Evolutionary conservation across 2,797 vertebrate species (phyloP), one percentile per base, ranked within the genome.

Genomic region (Chaetophractus vellerosus): DNA sequence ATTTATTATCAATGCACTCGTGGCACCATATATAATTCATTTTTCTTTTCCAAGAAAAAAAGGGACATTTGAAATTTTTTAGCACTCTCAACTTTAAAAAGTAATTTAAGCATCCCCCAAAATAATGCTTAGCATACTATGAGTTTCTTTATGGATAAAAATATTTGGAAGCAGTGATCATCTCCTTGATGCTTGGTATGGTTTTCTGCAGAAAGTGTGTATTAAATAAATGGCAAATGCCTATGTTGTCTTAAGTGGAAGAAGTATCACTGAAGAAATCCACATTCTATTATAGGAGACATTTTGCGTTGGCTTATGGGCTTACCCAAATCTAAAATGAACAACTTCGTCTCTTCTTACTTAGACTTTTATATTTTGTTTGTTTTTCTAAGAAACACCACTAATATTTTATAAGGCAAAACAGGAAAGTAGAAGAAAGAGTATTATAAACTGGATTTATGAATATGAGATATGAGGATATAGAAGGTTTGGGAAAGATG

Each of bases 321-420:
- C 92, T 84, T 69, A 89, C 8, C 28, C 21, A 94, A 80, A 80
- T 87, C 8, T 61, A 89, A 93, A 96, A 91, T 66, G 31, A 93
- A n/a, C 86, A 15, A 83, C 6, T 84, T 71, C 64, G n/a, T 74
- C 52, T 75, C 52, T 85, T 93, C 75, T 93, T 55, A 92, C 31
- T 83, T 84, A 81, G 14, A 74, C 5, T 82, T 83, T 41, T 86
- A 15, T 90, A 74, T 89, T 94, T 79, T 50, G 75, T 91, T 93
- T 88, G n/a, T 3, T 96, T 19, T 87, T 14, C 59, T 94, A 75
- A 55, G 14, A 93, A 68, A 75, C 38, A 84, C 1, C 11, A 81
- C 0, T 19, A 61, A 79, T 79, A 74, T 36, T 50, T 61, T 74
- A 80, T 19, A 96, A 76, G 31, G 38, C 74, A 93, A 86, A 83